These are phyloP conservation scores for Aelia acuminata DNA, from an alignment of 2,888 invertebrate genomes.

Conservation along the genomic window DNA sequence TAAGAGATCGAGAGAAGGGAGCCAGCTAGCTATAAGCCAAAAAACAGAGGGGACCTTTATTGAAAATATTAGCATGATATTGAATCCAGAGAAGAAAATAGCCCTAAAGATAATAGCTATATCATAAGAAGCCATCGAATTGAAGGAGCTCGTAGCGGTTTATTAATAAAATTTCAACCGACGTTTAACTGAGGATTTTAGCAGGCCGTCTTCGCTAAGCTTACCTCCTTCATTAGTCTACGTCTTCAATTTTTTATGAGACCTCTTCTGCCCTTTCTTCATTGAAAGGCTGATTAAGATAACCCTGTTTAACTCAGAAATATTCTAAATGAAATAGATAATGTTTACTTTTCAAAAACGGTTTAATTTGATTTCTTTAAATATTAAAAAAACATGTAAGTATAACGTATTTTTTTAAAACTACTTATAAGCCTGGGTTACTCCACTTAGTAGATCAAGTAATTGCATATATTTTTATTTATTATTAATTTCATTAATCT, in stretches of 20 bases:
- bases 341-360: background rate
- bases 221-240: background rate
- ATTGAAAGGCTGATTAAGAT: background rate
- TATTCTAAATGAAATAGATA: background rate
- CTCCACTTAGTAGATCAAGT: too few relatives aligned
- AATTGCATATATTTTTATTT: too few relatives aligned
- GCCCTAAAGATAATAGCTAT: constrained; percentile 30
- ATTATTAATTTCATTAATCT: too few relatives aligned
- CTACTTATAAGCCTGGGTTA: too few relatives aligned
- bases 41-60: constrained; percentile 30
- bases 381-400: too few relatives aligned
- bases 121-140: constrained; percentile 33
- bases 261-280: background rate
- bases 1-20: background rate
- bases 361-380: too few relatives aligned
- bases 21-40: background rate
- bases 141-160: background rate
- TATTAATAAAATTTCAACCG: constrained; percentile 9
- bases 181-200: background rate
- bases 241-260: background rate
- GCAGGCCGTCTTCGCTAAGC: background rate
- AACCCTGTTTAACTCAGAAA: background rate
- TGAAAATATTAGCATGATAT: constrained; percentile 50
- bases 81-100: constrained; percentile 44
- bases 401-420: too few relatives aligned